These are phyloP conservation scores for Epistrophe eligans DNA, from an alignment of 2,888 invertebrate species.

Conservation along the genomic window DNA sequence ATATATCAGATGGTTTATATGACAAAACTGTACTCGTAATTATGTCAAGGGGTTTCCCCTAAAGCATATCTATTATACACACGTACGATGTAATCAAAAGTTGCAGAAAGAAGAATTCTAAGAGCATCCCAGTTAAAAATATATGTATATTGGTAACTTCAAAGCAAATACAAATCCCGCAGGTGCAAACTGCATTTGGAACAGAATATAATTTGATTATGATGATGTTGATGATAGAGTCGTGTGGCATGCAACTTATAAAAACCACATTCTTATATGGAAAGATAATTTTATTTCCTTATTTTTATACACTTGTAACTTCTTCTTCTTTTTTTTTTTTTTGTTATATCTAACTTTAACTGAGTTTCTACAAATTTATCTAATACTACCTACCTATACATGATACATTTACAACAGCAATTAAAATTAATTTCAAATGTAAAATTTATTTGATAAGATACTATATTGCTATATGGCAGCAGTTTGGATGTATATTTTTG, in stretches of 20 bases:
- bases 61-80: not conserved
- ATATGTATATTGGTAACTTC: not conserved
- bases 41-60: conserved; percentile 57
- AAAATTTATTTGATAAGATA: conserved; percentile 16
- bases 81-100: not conserved
- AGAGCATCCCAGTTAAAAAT: conserved; percentile 4
- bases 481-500: not conserved
- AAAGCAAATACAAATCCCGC: conserved; percentile 5
- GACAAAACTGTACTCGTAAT: conserved; percentile 60
- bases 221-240: conserved; percentile 33
- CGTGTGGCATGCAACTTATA: conserved; percentile 58
- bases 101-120: not conserved
- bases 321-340: no score
- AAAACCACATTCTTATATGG: conserved; percentile 41
- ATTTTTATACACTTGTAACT: conserved; percentile 8
- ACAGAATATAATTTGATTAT: conserved; percentile 30
- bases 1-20: conserved; percentile 13
- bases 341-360: not conserved
- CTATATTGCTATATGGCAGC: not conserved
- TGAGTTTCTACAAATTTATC: not conserved
- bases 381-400: not conserved
- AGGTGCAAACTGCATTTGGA: conserved; percentile 43
- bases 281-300: conserved; percentile 38
- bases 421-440: conserved; percentile 42
- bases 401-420: conserved; percentile 41